A percentile compares a stretch with the other conserved stretches of the same genome.
Evolutionary conservation across 2,888 invertebrate genomes (phyloP).

Genomic region (Drosophila putrida): DNA sequence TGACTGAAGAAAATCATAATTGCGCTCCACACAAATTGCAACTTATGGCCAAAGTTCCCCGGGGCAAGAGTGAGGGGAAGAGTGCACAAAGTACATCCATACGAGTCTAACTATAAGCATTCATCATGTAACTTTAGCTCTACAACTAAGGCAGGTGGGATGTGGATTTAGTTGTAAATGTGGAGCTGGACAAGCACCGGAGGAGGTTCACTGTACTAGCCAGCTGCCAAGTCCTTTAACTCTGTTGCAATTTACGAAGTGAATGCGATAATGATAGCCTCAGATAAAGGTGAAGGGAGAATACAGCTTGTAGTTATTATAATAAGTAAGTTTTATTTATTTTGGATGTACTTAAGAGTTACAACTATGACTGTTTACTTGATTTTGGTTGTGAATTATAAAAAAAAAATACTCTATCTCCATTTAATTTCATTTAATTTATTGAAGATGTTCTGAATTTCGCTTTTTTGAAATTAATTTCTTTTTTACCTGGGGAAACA

Average conservation of each 20-base stretch:
- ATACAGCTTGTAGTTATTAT: not conserved
- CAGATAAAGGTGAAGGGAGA: not conserved
- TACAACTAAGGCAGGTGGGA: not conserved
- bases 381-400: not conserved
- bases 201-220: conserved; percentile 45
- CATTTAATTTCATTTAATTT: no score
- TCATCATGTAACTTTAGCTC: conserved; percentile 55
- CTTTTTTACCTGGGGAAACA: no score
- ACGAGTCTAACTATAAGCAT: conserved; percentile 50
- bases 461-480: no score
- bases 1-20: conserved; percentile 75
- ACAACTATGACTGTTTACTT: not conserved
- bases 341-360: not conserved
- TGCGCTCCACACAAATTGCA: conserved; percentile 76
- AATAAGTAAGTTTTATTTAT: not conserved
- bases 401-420: no score
- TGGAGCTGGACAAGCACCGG: conserved; percentile 29
- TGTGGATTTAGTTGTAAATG: not conserved
- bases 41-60: conserved; percentile 72
- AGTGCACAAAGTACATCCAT: conserved; percentile 24
- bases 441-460: no score
- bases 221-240: conserved; percentile 33
- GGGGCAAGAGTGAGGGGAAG: not conserved
- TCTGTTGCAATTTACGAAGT: conserved; percentile 42
- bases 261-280: conserved; percentile 41